A percentile compares a stretch with the other conserved stretches of the same genome.
Evolutionary conservation across 2,113 vertebrate genomes (phyloP).

Genomic region (Bufo bufo): DNA sequence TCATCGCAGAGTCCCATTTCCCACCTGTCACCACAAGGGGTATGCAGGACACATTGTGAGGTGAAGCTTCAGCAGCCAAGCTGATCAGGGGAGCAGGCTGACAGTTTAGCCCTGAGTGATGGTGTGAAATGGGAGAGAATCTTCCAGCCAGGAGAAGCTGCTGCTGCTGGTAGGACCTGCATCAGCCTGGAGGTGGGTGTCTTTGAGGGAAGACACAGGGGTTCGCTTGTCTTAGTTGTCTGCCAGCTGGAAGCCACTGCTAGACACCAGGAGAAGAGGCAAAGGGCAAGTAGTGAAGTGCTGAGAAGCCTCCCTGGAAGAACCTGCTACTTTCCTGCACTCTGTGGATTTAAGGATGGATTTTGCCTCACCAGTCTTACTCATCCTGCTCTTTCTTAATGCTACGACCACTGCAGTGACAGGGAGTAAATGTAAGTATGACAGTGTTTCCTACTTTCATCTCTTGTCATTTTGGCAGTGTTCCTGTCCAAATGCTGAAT

Average conservation of each 20-base stretch:
- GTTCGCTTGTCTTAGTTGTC: constrained; percentile 62
- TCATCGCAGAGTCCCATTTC: constrained; percentile 61
- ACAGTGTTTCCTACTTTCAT: constrained; percentile 55
- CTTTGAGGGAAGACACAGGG: constrained; percentile 56
- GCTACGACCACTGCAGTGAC: constrained; percentile 59
- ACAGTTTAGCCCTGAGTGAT: constrained; percentile 49
- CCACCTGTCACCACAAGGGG: constrained; percentile 68
- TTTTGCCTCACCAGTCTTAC: constrained; percentile 68
- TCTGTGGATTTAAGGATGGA: constrained; percentile 71
- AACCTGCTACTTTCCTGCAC: constrained; percentile 62
- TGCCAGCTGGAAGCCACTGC: constrained; percentile 58
- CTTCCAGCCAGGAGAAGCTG: constrained; percentile 55
- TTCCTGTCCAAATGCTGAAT: constrained; percentile 37
- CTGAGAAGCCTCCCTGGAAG: constrained; percentile 61
- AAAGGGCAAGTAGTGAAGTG: constrained; percentile 60
- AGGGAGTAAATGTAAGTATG: constrained; percentile 75
- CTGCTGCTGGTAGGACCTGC: constrained; percentile 59
- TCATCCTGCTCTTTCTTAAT: constrained; percentile 67
- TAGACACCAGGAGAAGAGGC: constrained; percentile 48
- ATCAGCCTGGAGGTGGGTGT: constrained; percentile 58
- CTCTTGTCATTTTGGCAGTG: not conserved
- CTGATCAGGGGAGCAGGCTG: constrained; percentile 53
- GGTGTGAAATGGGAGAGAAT: constrained; percentile 50
- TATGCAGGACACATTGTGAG: constrained; percentile 54
- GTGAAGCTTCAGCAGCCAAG: constrained; percentile 48